Percentiles rank a stretch among this genome's conserved stretches.
These are phyloP conservation scores for Euglossa dilemma DNA, from an alignment of 1,140 invertebrate species.

Conservation along the genomic window DNA sequence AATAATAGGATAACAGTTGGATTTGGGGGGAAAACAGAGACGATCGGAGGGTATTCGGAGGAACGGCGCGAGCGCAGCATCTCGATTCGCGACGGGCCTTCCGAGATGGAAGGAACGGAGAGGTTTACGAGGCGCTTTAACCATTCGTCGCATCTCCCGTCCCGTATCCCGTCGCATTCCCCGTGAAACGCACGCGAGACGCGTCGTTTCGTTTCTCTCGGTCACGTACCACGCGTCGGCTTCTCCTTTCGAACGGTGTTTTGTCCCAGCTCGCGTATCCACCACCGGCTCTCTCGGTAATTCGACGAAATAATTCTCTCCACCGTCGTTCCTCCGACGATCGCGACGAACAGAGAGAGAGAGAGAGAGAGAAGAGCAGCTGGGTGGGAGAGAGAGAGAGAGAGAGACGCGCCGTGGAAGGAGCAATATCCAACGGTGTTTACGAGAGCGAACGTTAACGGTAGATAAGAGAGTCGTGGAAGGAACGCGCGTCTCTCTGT, in stretches of 20 bases:
- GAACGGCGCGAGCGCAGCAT: background rate
- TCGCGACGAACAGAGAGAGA: too few relatives aligned
- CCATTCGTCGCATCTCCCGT: conserved; percentile 23
- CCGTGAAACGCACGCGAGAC: conserved; percentile 4
- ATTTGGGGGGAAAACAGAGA: too few relatives aligned
- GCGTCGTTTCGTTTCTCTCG: background rate
- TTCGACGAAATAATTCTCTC: background rate
- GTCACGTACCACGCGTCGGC: conserved; percentile 12
- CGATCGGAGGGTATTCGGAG: too few relatives aligned
- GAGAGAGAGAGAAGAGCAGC: too few relatives aligned
- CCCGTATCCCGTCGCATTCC: conserved; percentile 1
- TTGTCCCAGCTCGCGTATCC: conserved; percentile 8
- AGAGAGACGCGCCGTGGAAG: too few relatives aligned
- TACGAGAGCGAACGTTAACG: background rate
- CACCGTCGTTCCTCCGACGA: too few relatives aligned
- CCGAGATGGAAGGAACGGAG: background rate
- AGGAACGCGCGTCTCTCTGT: background rate
- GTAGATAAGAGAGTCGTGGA: background rate
- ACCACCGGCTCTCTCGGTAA: background rate
- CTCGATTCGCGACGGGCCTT: background rate
- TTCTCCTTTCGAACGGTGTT: conserved; percentile 10
- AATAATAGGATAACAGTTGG: too few relatives aligned
- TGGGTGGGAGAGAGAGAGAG: too few relatives aligned
- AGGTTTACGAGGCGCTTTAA: conserved; percentile 1
- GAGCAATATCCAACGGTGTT: background rate